Conservation (phyloP, 2,888 invertebrate genomes). For the Glaucopsyche alexis region DNA sequence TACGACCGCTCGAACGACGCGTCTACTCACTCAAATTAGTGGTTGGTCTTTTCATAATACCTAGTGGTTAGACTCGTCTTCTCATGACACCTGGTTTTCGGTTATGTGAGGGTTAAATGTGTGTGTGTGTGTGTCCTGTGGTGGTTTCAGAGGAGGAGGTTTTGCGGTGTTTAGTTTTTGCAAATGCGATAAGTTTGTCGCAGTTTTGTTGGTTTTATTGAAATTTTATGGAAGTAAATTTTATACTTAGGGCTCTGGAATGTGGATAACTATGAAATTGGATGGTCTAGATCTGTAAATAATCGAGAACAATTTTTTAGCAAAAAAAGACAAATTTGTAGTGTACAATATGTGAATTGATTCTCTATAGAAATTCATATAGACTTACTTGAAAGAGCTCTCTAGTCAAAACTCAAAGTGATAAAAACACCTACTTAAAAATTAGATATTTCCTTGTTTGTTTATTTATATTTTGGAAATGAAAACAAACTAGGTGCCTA, state of each 20-base stretch:
- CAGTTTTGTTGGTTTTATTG: not conserved
- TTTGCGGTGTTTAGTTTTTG: not conserved
- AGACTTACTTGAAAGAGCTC: no score
- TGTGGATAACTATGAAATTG: not conserved
- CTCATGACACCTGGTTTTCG: not conserved
- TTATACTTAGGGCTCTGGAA: not conserved
- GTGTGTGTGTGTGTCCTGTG: not conserved
- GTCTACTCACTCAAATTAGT: constrained; percentile 73
- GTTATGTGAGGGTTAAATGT: not conserved
- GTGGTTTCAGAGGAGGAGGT: not conserved
- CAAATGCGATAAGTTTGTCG: not conserved
- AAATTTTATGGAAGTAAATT: not conserved
- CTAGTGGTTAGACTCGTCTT: not conserved
- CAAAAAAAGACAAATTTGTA: no score
- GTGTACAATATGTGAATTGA: no score
- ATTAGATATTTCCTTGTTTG: not conserved
- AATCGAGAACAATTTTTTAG: no score
- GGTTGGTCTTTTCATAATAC: constrained; percentile 54
- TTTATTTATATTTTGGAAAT: not conserved
- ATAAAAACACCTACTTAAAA: no score
- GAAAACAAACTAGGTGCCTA: not conserved
- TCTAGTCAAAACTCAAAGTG: not conserved
- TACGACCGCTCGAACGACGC: constrained; percentile 69
- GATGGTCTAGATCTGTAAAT: not conserved
- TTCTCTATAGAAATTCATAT: no score